Conservation (phyloP, 2,888 invertebrate genomes). For the Tiphia femorata region DNA sequence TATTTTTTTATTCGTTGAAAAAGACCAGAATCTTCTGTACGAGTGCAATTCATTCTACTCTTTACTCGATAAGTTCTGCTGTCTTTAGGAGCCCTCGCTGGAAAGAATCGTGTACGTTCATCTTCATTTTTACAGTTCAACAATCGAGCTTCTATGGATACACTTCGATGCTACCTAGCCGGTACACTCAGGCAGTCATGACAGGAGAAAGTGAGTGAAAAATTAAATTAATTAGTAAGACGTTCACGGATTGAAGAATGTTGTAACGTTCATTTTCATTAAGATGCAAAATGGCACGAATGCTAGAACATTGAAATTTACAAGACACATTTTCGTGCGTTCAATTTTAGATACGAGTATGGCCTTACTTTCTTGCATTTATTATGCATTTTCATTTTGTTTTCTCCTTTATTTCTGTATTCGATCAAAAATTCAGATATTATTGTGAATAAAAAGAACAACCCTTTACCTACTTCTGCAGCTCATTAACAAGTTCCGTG, state of each 20-base stretch:
- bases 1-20: no score
- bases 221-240: no score
- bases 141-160: slow-evolving; percentile 96
- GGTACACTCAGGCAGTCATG: slow-evolving; percentile 95
- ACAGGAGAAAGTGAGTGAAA: slow-evolving; percentile 92
- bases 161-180: slow-evolving; percentile 89
- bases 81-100: no score
- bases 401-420: no score
- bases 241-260: no score
- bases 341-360: not conserved
- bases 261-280: not conserved
- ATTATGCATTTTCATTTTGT: not conserved
- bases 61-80: no score
- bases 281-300: not conserved
- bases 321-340: not conserved
- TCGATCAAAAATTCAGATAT: no score
- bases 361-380: not conserved
- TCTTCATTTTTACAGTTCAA: slow-evolving; percentile 74
- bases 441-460: no score
- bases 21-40: no score
- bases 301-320: not conserved
- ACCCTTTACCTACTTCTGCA: no score
- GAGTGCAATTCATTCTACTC: no score
- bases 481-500: no score
- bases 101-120: not conserved